Evolutionary conservation across 2,113 vertebrate genomes (phyloP), one percentile per base, ranked within the genome.

Genomic region (Xiphias gladius): DNA sequence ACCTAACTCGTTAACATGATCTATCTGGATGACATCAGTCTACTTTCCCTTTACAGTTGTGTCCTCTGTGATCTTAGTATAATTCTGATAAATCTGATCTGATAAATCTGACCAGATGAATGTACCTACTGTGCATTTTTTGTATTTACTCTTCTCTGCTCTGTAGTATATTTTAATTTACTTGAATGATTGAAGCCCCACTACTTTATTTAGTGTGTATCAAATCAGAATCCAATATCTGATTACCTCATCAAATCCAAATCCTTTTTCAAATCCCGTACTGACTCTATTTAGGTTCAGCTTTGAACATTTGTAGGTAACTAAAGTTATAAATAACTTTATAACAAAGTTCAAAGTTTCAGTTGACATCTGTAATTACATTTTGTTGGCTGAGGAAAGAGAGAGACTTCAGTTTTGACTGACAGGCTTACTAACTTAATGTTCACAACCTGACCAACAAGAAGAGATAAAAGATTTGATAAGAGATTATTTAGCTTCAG

Each of bases 1-100:
- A 26, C 32, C 17, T 32, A 32, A 64, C 76, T 76, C 4, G 13
- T 61, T 68, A 71, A 61, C 69, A 76, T 46, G 50, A 70, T 73
- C 58, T 30, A 7, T 81, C 39, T 75, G 67, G 83, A 71, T 79
- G 73, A 75, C 70, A 75, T 35, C 35, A 26, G 46, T 83, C 61
- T 35, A 26, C 50, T 79, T 75, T 80, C 62, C 61, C 64, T 67
- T 73, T 37, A 71, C 17, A 79, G 12, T 54, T 78, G 7, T 78
- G 50, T 78, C 58, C 43, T 75, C 46, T 69, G 59, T 67, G 54
- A 57, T 75, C 30, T 71, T 62, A 50, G 9, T 68, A 30, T 65
- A 72, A 68, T 65, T 80, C 14, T 75, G 55, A 54, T 80, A 22
- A 52, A 22, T 19, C 26, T 14, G 10, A 54, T 52, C 24, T 32